Evolutionary conservation across 2,797 vertebrate species (phyloP), one percentile per base, ranked within the genome.

Genomic region (Cetoscarus ocellatus): DNA sequence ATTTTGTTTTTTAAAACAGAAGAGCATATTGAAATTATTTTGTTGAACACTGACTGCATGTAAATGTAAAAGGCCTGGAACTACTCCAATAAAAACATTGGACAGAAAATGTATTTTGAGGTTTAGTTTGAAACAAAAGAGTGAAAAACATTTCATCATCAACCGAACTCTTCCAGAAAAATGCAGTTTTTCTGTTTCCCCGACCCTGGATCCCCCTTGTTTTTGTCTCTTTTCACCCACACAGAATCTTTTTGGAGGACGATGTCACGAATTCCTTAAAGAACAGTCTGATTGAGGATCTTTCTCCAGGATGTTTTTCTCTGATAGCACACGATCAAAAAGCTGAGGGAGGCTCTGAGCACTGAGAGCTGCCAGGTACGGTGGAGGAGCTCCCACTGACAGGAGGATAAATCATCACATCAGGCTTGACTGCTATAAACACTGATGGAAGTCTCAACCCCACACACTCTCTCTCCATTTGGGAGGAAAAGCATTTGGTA

Each of bases 381-480:
- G 67, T 67, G 60, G 19, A 67, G 53, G 74, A 15, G 34, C 42
- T 44, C 57, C 64, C 67, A 51, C 43, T 73, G 80, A 75, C 83
- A 60, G 65, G 68, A 59, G 70, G 72, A 83, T 83, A 59, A 75
- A 75, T 80, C 70, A 83, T 68, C 72, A 48, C 63, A 80, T 77
- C 67, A 47, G 64, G 66, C 73, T 74, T 71, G 53, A 87, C n/a
- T 79, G 27, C 27, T 27, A 27, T 14, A 83, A 70, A 74, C 57
- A 57, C 11, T 15, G 43, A 75, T 66, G 45, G 39, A 63, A 35
- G 53, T 43, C 36, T 61, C 58, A 52, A 65, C 12, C 3, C 54
- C 9, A 36, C 45, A 39, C 34, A 8, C 39, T 40, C 15, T 13
- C 62, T 7, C 35, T 19, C 1, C 39, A 44, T 70, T 75, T 35